Percentiles rank a stretch among this genome's conserved stretches.
These are phyloP conservation scores for Pseudomyrmex gracilis DNA, from an alignment of 1,140 invertebrate species.

Conservation along the genomic window DNA sequence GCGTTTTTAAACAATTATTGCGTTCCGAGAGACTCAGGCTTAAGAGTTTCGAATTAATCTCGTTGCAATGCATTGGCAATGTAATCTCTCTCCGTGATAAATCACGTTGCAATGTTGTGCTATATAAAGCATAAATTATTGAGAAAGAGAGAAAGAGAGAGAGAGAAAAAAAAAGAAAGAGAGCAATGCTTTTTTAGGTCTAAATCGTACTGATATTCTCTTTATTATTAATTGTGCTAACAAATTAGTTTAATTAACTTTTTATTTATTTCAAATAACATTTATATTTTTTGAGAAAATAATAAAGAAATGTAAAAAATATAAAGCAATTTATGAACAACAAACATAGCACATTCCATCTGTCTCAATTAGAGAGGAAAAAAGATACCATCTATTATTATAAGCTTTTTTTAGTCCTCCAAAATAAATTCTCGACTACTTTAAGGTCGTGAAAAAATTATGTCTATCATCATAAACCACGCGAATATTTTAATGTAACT, in stretches of 20 bases:
- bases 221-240: too few relatives aligned
- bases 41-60: conserved; percentile 11
- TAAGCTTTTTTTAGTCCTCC: conserved; percentile 5
- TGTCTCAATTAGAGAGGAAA: neutral
- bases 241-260: neutral
- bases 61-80: neutral
- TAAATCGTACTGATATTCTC: too few relatives aligned
- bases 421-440: conserved; percentile 21
- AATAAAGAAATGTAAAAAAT: neutral
- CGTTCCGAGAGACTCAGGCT: conserved; percentile 5
- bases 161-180: too few relatives aligned
- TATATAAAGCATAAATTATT: neutral
- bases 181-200: too few relatives aligned
- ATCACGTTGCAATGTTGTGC: neutral
- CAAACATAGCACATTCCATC: neutral
- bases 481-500: neutral
- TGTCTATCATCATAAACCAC: neutral
- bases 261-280: neutral
- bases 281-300: neutral
- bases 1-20: conserved; percentile 42
- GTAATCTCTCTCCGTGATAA: neutral
- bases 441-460: conserved; percentile 10
- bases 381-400: conserved; percentile 12
- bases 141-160: neutral
- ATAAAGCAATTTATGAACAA: neutral